These are phyloP conservation scores for Heliconius eleuchia DNA, from an alignment of 1,140 invertebrate species.

Conservation along the genomic window DNA sequence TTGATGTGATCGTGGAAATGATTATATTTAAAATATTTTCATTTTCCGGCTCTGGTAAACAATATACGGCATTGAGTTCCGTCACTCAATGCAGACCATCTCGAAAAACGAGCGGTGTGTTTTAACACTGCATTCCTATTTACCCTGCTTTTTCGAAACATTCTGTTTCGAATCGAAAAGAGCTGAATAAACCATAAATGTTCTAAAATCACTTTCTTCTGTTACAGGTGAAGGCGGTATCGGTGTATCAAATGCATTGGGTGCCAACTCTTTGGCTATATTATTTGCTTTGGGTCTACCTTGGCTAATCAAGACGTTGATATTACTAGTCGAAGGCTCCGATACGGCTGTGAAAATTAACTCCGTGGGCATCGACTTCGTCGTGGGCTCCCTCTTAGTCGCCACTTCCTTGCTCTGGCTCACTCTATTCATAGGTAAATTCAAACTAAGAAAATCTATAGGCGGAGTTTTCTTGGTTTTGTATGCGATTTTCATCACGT, in stretches of 20 bases:
- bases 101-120: too few relatives aligned
- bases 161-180: too few relatives aligned
- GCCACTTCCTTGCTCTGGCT: constrained; percentile 83
- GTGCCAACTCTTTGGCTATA: constrained; percentile 92
- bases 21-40: too few relatives aligned
- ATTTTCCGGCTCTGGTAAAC: too few relatives aligned
- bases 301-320: constrained; percentile 89
- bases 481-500: constrained; percentile 84
- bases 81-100: too few relatives aligned
- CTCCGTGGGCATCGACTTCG: constrained; percentile 84
- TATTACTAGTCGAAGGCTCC: constrained; percentile 76
- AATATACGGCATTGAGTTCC: too few relatives aligned
- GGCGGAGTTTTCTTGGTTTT: constrained; percentile 82
- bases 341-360: constrained; percentile 78
- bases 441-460: constrained; percentile 82
- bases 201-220: constrained; percentile 22
- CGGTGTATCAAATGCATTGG: constrained; percentile 92
- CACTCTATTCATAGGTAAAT: constrained; percentile 82
- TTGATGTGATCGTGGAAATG: too few relatives aligned
- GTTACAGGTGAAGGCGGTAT: constrained; percentile 90
- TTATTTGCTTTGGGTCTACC: constrained; percentile 92
- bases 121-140: too few relatives aligned
- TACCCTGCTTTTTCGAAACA: too few relatives aligned
- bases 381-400: constrained; percentile 83
- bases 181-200: background rate